Evolutionary conservation across 2,888 invertebrate genomes (phyloP).

Genomic region (Deilephila porcellus): DNA sequence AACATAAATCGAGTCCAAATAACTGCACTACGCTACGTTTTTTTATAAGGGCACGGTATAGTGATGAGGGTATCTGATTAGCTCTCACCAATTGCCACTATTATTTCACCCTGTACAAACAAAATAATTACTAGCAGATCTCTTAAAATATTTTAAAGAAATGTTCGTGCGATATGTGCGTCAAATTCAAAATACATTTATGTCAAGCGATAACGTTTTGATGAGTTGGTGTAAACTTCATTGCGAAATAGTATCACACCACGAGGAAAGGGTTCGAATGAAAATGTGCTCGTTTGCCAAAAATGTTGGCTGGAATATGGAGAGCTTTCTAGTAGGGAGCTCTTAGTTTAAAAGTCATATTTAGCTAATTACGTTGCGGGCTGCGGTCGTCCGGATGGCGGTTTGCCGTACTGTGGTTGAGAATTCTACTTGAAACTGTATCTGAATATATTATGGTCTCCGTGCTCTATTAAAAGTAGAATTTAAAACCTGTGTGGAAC

Average conservation of each 20-base stretch:
- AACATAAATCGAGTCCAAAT: background rate
- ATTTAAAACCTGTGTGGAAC: slow-evolving; percentile 45
- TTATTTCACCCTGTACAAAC: too few relatives aligned
- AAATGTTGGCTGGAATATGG: slow-evolving; percentile 62
- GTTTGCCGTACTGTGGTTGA: slow-evolving; percentile 54
- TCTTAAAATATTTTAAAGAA: background rate
- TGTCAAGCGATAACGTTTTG: slow-evolving; percentile 60
- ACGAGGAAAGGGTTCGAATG: slow-evolving; percentile 55
- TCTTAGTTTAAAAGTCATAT: slow-evolving; percentile 79
- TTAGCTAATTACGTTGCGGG: slow-evolving; percentile 76
- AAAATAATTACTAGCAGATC: too few relatives aligned
- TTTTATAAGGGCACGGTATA: too few relatives aligned
- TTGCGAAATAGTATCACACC: slow-evolving; percentile 56
- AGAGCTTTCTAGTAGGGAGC: slow-evolving; percentile 61
- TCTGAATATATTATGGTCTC: slow-evolving; percentile 57
- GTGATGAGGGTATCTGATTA: too few relatives aligned
- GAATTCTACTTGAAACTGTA: slow-evolving; percentile 57
- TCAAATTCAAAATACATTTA: slow-evolving; percentile 54
- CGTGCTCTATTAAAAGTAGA: slow-evolving; percentile 49
- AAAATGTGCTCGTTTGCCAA: slow-evolving; percentile 63
- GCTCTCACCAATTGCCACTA: too few relatives aligned
- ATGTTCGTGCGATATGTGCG: slow-evolving; percentile 39
- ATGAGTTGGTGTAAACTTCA: slow-evolving; percentile 61
- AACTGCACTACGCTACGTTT: too few relatives aligned
- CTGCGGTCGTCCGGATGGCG: slow-evolving; percentile 58